Conservation (phyloP, 2,113 vertebrate species). For the Lepus americanus region DNA sequence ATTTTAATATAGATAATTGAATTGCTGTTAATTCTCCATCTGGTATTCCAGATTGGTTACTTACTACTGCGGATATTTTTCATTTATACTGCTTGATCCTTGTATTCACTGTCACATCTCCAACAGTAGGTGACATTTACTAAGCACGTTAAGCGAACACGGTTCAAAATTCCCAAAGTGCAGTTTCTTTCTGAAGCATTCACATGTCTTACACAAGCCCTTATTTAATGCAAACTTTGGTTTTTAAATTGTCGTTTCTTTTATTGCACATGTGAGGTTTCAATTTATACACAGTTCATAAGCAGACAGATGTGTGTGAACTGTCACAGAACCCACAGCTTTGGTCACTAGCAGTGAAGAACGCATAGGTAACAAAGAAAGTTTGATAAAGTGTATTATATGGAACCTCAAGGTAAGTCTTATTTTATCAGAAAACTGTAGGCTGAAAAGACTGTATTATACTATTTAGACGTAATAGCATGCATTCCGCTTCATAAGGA, state of each 20-base stretch:
- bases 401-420: not conserved
- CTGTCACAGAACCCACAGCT: not conserved
- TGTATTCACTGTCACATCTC: constrained; percentile 73
- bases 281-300: not conserved
- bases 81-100: constrained; percentile 77
- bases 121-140: constrained; percentile 70
- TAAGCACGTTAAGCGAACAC: constrained; percentile 61
- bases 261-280: not conserved
- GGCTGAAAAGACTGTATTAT: not conserved
- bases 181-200: not conserved
- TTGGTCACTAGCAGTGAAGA: not conserved
- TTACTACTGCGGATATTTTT: constrained; percentile 74
- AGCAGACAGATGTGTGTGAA: not conserved
- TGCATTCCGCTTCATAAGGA: not conserved
- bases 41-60: constrained; percentile 83
- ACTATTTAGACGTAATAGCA: not conserved
- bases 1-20: constrained; percentile 87
- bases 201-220: not conserved
- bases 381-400: not conserved
- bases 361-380: not conserved
- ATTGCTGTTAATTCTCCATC: constrained; percentile 85
- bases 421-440: not conserved
- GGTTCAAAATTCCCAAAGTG: constrained; percentile 48
- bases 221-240: not conserved
- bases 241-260: not conserved